Conservation (phyloP, 2,888 invertebrate species). For the Xylophagus ater region DNA sequence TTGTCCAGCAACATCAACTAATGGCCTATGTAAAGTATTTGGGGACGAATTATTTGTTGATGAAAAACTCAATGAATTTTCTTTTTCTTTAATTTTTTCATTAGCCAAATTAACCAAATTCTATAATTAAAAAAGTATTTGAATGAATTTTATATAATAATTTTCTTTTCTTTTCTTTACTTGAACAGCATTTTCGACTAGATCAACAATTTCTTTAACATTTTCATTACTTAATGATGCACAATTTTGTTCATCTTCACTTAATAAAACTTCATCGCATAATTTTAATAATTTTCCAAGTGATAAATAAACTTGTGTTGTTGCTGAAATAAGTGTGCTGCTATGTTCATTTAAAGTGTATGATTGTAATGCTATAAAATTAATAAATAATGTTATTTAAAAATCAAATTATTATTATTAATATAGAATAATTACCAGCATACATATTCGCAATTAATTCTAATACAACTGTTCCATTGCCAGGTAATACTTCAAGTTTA, state of each 20-base stretch:
- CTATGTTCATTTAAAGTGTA: conserved; percentile 37
- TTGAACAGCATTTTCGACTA: conserved; percentile 62
- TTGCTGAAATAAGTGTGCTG: conserved; percentile 50
- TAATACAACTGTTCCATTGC: conserved; percentile 85
- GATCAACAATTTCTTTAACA: conserved; percentile 55
- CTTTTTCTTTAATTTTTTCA: conserved; percentile 63
- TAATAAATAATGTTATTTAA: conserved; percentile 5
- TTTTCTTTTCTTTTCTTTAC: conserved; percentile 30
- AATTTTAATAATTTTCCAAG: conserved; percentile 77
- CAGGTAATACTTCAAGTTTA: conserved; percentile 85
- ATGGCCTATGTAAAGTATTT: conserved; percentile 30
- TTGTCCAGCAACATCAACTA: conserved; percentile 43
- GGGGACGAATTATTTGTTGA: conserved; percentile 23
- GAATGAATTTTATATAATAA: not conserved
- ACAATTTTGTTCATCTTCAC: conserved; percentile 46
- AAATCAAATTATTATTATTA: conserved; percentile 1
- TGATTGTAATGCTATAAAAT: conserved; percentile 31
- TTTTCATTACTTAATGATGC: conserved; percentile 47
- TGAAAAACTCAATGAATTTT: conserved; percentile 24
- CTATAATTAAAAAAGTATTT: conserved; percentile 34
- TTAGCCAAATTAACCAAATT: conserved; percentile 67
- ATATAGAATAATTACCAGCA: conserved; percentile 42
- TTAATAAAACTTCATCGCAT: conserved; percentile 78
- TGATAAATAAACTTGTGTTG: conserved; percentile 76
- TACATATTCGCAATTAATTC: conserved; percentile 86